phyloP scores from a whole-genome alignment of 1,140 invertebrate genomes.

The Drosophila oshimai region DNA sequence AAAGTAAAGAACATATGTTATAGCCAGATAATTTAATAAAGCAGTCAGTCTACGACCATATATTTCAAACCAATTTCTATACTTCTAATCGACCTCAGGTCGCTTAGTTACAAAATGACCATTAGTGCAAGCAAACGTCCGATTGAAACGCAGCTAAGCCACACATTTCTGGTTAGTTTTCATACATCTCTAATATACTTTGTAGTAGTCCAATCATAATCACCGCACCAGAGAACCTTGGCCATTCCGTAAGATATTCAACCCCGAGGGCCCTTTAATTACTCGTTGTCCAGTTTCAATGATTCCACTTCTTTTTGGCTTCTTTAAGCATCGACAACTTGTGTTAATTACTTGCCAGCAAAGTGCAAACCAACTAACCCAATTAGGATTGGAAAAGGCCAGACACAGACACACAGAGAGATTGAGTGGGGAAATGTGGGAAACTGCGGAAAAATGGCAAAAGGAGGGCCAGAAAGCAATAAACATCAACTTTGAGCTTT shows the following conservation, averaged over 20 bases:
- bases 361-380: conserved; percentile 64
- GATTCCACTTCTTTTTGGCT: conserved; percentile 39
- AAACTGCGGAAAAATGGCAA: background rate
- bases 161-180: background rate
- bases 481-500: conserved; percentile 53
- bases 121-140: too few species aligned
- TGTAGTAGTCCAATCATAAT: conserved; percentile 3
- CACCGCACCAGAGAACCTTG: background rate
- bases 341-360: conserved; percentile 59
- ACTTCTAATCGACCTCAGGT: too few species aligned
- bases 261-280: conserved; percentile 38
- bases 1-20: too few species aligned
- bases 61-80: too few species aligned
- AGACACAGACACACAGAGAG: conserved; percentile 14
- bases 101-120: too few species aligned
- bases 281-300: conserved; percentile 43
- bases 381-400: conserved; percentile 60
- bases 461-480: conserved; percentile 19
- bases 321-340: conserved; percentile 61
- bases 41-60: too few species aligned
- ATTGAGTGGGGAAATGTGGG: conserved; percentile 16
- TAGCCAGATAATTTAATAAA: too few species aligned
- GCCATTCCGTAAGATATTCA: conserved; percentile 2
- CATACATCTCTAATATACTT: background rate
- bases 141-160: background rate